phyloP scores from a whole-genome alignment of 2,888 invertebrate genomes.

The Ichneumoninae sp. region DNA sequence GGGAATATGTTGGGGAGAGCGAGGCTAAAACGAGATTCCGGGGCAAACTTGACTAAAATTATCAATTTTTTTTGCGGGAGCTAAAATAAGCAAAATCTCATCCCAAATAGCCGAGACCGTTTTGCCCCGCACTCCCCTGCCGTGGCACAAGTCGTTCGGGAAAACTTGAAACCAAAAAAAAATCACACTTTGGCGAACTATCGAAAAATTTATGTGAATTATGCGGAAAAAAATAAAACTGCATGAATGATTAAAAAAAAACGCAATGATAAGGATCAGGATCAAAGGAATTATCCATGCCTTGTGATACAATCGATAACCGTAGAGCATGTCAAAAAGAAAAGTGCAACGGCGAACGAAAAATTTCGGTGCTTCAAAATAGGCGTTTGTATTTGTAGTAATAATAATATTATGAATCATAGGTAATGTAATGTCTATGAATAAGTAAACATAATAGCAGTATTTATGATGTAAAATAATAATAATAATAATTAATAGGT shows the following conservation, averaged over 20 bases:
- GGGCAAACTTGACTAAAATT: not conserved
- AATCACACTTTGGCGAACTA: not conserved
- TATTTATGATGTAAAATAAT: conserved; percentile 67
- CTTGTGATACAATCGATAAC: not conserved
- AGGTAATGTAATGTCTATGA: conserved; percentile 70
- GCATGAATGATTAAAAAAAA: not conserved
- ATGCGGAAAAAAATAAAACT: not conserved
- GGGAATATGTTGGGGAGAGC: not conserved
- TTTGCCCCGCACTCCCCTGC: too few species aligned
- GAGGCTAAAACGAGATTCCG: not conserved
- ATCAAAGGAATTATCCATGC: not conserved
- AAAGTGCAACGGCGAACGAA: conserved; percentile 60
- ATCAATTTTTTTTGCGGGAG: not conserved
- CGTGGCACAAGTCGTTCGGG: not conserved
- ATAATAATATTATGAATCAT: conserved; percentile 72
- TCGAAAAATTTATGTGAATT: not conserved
- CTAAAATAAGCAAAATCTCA: not conserved
- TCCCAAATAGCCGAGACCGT: too few species aligned
- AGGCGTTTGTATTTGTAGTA: conserved; percentile 79
- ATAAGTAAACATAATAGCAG: conserved; percentile 73
- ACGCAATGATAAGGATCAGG: not conserved
- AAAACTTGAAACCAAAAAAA: conserved; percentile 6
- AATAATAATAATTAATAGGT: conserved; percentile 69
- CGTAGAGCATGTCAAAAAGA: conserved; percentile 44
- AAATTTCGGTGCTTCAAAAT: conserved; percentile 77